phyloP scores from a whole-genome alignment of 2,888 invertebrate species.

The Patella depressa region DNA sequence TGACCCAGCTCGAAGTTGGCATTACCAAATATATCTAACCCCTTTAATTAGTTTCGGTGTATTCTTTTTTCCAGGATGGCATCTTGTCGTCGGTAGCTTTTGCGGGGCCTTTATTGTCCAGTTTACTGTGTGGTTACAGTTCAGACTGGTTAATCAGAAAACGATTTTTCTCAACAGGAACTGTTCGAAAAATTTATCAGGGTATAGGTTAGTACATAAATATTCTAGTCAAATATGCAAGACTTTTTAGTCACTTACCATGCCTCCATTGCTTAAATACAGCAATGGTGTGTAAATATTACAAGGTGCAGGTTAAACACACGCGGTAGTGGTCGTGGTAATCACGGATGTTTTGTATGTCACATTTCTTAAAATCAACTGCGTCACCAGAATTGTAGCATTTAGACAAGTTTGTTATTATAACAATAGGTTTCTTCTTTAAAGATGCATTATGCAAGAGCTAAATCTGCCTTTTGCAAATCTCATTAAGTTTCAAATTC shows the following conservation, averaged over 20 bases:
- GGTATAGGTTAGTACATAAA: constrained; percentile 31
- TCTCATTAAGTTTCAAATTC: no score
- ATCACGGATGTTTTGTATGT: no score
- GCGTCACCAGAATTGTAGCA: no score
- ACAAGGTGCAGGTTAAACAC: background rate
- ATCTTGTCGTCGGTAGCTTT: constrained; percentile 34
- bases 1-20: no score
- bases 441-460: no score
- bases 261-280: no score
- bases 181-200: constrained; percentile 41
- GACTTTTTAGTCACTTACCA: background rate
- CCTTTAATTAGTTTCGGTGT: background rate
- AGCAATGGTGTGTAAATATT: background rate
- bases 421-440: no score
- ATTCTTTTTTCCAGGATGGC: constrained; percentile 35
- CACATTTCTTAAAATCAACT: no score
- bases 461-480: no score
- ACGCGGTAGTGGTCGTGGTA: no score
- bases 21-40: no score
- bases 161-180: constrained; percentile 20
- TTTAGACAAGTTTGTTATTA: no score
- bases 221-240: background rate
- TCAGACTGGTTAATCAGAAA: constrained; percentile 29
- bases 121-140: constrained; percentile 27
- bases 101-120: constrained; percentile 30